A percentile compares a stretch with the other conserved stretches of the same genome.
Conservation (phyloP, 2,797 vertebrate genomes). For the Rhabdophis nuchalis region DNA sequence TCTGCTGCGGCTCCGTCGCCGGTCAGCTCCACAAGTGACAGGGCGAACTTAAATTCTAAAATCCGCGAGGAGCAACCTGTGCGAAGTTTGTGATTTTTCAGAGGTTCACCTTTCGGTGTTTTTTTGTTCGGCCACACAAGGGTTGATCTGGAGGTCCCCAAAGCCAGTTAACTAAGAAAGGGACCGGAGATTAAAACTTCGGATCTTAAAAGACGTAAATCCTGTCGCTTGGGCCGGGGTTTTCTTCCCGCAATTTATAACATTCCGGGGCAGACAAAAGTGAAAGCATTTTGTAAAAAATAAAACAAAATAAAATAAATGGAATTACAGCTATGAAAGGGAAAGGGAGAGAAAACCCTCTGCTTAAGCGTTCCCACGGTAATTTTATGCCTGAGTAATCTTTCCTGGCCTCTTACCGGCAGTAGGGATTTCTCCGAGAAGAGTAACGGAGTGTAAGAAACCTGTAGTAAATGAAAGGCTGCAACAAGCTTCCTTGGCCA, state of each 20-base stretch:
- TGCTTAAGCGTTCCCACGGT: neutral
- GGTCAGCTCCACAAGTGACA: too few species aligned
- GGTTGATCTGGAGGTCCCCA: neutral
- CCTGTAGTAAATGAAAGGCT: constrained; percentile 97
- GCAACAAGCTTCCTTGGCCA: constrained; percentile 93
- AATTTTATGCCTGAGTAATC: neutral
- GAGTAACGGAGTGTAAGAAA: constrained; percentile 96
- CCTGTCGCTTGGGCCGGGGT: neutral
- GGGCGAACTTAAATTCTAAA: neutral
- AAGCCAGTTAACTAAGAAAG: neutral
- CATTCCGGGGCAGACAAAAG: neutral
- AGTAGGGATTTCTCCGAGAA: constrained; percentile 96
- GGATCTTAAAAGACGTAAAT: neutral
- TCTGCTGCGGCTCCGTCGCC: too few species aligned
- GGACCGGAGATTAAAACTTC: neutral
- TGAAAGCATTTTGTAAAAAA: neutral
- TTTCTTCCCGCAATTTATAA: neutral
- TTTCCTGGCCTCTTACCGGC: constrained; percentile 79
- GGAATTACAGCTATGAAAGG: neutral
- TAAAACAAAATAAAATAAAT: neutral
- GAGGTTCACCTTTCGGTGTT: neutral
- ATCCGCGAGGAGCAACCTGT: neutral
- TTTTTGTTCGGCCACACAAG: neutral
- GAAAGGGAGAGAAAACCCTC: neutral
- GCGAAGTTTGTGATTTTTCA: neutral